phyloP scores from a whole-genome alignment of 2,113 vertebrate species.

The Catharus minimus region DNA sequence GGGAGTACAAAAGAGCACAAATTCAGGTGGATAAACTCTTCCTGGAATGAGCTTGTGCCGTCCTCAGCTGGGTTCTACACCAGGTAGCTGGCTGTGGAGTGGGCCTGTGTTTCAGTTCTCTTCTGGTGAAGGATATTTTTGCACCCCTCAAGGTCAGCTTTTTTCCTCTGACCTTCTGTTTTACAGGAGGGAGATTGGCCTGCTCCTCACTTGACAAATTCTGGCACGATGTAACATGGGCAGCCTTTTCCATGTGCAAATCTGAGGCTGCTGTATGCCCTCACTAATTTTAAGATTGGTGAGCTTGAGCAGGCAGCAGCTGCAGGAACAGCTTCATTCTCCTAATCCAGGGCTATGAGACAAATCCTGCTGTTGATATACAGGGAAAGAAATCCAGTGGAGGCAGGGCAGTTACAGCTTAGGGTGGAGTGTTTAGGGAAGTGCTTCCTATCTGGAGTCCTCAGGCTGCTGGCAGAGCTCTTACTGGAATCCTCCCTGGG shows the following conservation, averaged over 20 bases:
- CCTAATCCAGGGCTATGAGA: neutral
- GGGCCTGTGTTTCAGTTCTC: neutral
- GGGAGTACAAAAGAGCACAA: neutral
- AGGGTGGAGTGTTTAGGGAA: neutral
- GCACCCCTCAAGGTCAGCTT: neutral
- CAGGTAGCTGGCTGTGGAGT: neutral
- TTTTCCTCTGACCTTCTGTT: neutral
- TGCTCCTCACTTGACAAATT: neutral
- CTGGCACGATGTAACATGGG: neutral
- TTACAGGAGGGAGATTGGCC: neutral
- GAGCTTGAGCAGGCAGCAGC: slow-evolving; percentile 8
- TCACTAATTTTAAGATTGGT: neutral
- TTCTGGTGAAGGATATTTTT: neutral
- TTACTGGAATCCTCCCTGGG: neutral
- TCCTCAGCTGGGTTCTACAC: neutral
- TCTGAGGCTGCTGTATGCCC: neutral
- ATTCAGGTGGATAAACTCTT: neutral
- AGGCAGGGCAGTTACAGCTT: neutral
- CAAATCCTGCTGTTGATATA: slow-evolving; percentile 12
- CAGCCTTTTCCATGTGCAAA: neutral
- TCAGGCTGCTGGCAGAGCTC: neutral
- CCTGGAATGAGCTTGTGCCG: neutral
- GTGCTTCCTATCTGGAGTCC: neutral
- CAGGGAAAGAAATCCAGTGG: neutral
- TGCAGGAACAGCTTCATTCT: slow-evolving; percentile 7